A percentile compares a stretch with the other conserved stretches of the same genome.
These are phyloP conservation scores for Phortica variegata DNA, from an alignment of 1,140 invertebrate genomes.

Conservation along the genomic window DNA sequence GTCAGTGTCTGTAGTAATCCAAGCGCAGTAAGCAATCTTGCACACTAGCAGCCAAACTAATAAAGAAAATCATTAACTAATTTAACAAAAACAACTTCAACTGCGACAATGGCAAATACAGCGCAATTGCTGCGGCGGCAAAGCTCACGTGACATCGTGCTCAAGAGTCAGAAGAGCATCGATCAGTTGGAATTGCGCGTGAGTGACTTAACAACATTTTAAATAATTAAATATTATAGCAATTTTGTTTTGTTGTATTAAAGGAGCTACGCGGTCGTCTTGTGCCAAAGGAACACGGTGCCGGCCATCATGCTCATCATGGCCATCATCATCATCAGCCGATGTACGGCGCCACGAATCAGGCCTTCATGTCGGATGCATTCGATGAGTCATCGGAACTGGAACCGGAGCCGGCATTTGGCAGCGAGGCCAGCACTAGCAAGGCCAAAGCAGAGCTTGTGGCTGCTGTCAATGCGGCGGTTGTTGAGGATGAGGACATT, in stretches of 20 bases:
- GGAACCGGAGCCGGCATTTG: slow-evolving; percentile 52
- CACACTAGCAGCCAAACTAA: too few relatives aligned
- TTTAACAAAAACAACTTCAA: too few relatives aligned
- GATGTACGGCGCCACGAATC: slow-evolving; percentile 82
- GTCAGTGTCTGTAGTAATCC: too few relatives aligned
- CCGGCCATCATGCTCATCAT: slow-evolving; percentile 40
- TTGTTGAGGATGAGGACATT: slow-evolving; percentile 66
- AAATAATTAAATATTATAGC: not conserved
- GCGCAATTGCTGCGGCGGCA: slow-evolving; percentile 83
- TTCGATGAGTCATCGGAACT: slow-evolving; percentile 67
- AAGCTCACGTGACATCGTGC: slow-evolving; percentile 71
- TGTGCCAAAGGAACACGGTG: slow-evolving; percentile 72
- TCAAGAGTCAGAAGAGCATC: slow-evolving; percentile 69
- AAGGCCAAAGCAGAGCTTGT: slow-evolving; percentile 59
- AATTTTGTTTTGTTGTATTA: not conserved
- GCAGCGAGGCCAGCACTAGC: slow-evolving; percentile 51
- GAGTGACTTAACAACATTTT: too few relatives aligned
- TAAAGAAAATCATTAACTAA: too few relatives aligned
- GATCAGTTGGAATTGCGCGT: slow-evolving; percentile 83
- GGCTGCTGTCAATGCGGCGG: slow-evolving; percentile 63
- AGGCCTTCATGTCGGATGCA: slow-evolving; percentile 74
- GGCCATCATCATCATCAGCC: slow-evolving; percentile 57
- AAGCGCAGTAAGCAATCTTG: too few relatives aligned
- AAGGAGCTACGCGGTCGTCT: slow-evolving; percentile 74
- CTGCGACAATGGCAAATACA: slow-evolving; percentile 78